phyloP scores from a whole-genome alignment of 2,113 vertebrate species.

The Plecotus auritus region DNA sequence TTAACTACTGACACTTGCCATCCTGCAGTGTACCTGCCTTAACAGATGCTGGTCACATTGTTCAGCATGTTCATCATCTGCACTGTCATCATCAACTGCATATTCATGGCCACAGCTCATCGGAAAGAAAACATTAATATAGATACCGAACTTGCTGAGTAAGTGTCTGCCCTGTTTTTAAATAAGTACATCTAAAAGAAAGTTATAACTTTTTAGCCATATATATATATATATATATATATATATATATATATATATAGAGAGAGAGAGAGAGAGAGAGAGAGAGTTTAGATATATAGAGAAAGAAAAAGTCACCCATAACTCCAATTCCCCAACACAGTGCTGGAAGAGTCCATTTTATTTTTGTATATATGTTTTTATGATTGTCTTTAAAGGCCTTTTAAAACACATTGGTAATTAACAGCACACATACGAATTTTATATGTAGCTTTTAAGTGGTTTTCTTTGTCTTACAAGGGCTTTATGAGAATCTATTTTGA shows the following conservation, averaged over 20 bases:
- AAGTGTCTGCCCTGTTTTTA: slow-evolving; percentile 77
- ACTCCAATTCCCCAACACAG: background rate
- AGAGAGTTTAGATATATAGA: background rate
- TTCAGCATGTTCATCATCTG: slow-evolving; percentile 96
- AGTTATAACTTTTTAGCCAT: background rate
- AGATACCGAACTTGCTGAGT: slow-evolving; percentile 78
- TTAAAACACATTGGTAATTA: background rate
- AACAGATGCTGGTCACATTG: slow-evolving; percentile 80
- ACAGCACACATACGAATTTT: background rate
- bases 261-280: too few species aligned
- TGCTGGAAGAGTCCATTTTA: background rate
- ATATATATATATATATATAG: too few species aligned
- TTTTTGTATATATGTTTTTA: background rate
- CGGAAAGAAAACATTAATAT: fast-evolving
- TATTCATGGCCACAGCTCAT: slow-evolving; percentile 86
- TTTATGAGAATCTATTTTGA: background rate
- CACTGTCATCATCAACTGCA: slow-evolving; percentile 96
- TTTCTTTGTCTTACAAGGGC: background rate
- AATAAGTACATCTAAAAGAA: background rate
- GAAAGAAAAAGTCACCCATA: background rate
- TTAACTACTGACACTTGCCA: fast-evolving
- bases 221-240: background rate
- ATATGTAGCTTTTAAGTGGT: background rate
- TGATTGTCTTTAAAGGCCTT: background rate
- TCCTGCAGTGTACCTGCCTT: slow-evolving; percentile 80